Base-by-base conservation (phyloP, 2,797 vertebrate genomes). In the Lacerta agilis region DNA sequence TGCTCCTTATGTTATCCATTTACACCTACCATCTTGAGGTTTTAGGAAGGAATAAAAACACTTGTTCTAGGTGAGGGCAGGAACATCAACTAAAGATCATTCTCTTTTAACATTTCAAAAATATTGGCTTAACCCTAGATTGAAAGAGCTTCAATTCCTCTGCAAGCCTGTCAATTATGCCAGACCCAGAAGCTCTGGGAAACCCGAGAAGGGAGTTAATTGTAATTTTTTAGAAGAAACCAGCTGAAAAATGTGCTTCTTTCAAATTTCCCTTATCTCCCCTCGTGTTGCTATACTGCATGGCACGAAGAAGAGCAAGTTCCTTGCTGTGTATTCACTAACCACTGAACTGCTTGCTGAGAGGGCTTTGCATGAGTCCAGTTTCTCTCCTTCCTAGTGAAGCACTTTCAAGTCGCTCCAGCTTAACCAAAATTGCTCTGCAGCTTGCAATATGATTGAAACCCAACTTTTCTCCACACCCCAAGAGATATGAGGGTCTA, bases 221-320 rank as follows among this genome's bases (percentile, higher is more conserved):
- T 66, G 58, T 58, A 82, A 45, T 5, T 69, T 69, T 72, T 66
- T 72, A 55, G 55, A 71, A 36, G 76, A 55, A 86, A 29, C 23
- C 43, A 79, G 11, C 3, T 71, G 82, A 69, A 82, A 55, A 55
- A 71, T 71, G 55, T 29, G 10, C 61, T 69, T 13, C 33, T 87
- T 23, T 58, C 87, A 81, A 41, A 81, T 38, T 13, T 41, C 97
- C 97, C 97, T 58, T 5, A 38, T 18, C 27, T 45, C 27, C 18
- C 41, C 67, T 18, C 9, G 33, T 11, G 58, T 69, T 79, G 58
- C 71, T 69, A 13, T 83, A 43, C 45, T 72, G 17, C 67, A 88
- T 27, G 36, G 78, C 66, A 79, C 33, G 8, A 82, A 27, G 18
- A 18, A 79, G 10, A 61, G 45, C 49, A 61, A 61, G 20, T 58